Conservation (phyloP, 2,888 invertebrate species). For the Congeria kusceri region DNA sequence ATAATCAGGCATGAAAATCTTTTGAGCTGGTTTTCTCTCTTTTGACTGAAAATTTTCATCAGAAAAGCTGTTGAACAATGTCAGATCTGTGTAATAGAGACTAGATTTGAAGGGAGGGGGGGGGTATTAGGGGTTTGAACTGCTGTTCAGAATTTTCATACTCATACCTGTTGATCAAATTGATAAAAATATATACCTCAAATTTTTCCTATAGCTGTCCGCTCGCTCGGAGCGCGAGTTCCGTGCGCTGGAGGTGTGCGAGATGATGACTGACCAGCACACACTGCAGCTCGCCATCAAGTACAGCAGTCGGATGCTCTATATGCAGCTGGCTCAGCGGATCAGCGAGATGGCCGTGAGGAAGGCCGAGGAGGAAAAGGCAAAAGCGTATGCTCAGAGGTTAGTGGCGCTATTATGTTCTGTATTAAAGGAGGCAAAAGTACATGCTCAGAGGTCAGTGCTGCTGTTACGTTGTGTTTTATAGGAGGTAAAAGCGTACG, state of each 20-base stretch:
- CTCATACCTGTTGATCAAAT: too few relatives aligned
- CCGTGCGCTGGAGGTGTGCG: slow-evolving; percentile 94
- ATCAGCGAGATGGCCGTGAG: slow-evolving; percentile 88
- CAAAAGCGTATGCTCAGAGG: slow-evolving; percentile 52
- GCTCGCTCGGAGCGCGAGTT: slow-evolving; percentile 94
- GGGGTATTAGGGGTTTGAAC: too few relatives aligned
- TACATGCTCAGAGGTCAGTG: too few relatives aligned
- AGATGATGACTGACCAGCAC: slow-evolving; percentile 91
- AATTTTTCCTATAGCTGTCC: slow-evolving; percentile 88
- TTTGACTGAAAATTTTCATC: too few relatives aligned
- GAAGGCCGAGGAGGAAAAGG: slow-evolving; percentile 73
- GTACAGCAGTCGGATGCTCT: slow-evolving; percentile 93
- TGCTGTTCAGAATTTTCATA: too few relatives aligned
- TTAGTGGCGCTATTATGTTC: slow-evolving; percentile 16
- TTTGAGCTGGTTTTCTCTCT: too few relatives aligned
- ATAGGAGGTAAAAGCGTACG: slow-evolving; percentile 44
- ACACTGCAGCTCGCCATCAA: slow-evolving; percentile 94
- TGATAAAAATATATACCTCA: not conserved
- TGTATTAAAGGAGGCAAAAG: too few relatives aligned
- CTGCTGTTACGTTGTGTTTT: too few relatives aligned
- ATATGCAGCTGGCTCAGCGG: slow-evolving; percentile 92
- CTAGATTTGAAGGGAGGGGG: too few relatives aligned
- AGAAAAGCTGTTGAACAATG: too few relatives aligned
- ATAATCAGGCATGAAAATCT: too few relatives aligned
- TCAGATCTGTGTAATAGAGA: too few relatives aligned